Conservation (phyloP, 2,113 vertebrate species). For the Notiomystis cincta region DNA sequence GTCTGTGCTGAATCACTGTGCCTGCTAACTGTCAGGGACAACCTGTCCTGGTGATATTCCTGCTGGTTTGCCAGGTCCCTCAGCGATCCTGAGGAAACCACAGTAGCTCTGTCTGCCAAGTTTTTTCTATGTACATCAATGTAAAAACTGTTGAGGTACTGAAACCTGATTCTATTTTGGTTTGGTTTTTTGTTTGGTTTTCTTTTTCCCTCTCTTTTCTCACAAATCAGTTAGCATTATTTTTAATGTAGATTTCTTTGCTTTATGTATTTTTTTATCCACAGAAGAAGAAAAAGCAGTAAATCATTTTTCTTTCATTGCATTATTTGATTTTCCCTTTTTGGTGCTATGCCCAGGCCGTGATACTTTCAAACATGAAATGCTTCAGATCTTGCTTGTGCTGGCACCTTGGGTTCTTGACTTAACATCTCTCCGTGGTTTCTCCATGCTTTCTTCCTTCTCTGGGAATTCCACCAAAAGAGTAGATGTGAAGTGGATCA, state of each 20-base stretch:
- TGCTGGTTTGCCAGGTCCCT: background rate
- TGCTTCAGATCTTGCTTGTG: too few species aligned
- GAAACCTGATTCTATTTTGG: background rate
- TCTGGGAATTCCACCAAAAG: too few species aligned
- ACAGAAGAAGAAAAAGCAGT: background rate
- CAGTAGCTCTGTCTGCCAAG: background rate
- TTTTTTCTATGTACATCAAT: background rate
- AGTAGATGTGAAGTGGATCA: too few species aligned
- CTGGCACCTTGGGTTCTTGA: too few species aligned
- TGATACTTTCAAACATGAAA: background rate
- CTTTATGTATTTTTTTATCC: background rate
- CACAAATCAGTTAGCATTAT: background rate
- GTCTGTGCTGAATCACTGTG: background rate
- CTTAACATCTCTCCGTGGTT: too few species aligned
- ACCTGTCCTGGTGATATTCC: background rate
- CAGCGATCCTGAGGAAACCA: background rate
- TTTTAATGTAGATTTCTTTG: background rate
- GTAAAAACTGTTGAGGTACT: background rate
- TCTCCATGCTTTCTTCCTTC: too few species aligned
- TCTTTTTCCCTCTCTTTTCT: accelerated
- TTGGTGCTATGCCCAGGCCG: background rate
- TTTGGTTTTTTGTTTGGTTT: background rate
- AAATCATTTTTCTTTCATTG: background rate
- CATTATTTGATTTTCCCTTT: background rate
- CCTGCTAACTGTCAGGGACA: background rate